Conservation (phyloP, 1,140 invertebrate genomes). For the Bacillus rossius region DNA sequence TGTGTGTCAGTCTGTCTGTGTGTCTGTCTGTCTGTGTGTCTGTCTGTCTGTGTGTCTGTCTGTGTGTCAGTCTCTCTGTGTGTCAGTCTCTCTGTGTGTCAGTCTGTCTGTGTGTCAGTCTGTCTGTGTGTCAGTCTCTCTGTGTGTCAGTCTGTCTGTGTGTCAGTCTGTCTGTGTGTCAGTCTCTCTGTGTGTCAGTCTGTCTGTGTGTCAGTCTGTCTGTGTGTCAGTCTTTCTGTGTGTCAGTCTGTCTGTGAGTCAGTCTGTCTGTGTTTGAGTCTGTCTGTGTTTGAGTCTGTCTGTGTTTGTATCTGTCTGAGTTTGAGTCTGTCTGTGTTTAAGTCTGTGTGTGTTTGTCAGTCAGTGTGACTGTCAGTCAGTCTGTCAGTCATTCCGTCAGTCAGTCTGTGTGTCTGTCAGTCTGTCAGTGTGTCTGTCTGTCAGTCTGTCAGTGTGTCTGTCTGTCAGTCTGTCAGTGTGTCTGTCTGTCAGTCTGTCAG, state of each 20-base stretch:
- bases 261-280: too few relatives aligned
- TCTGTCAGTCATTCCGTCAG: neutral
- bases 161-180: neutral
- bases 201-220: neutral
- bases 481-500: conserved; percentile 25
- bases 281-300: too few relatives aligned
- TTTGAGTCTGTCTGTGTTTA: too few relatives aligned
- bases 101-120: neutral
- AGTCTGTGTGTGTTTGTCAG: too few relatives aligned
- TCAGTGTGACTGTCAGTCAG: neutral
- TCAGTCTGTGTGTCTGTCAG: conserved; percentile 17
- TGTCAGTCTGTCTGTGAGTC: too few relatives aligned
- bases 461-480: conserved; percentile 26
- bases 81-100: conserved; percentile 13
- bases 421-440: conserved; percentile 24
- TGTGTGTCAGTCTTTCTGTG: too few relatives aligned
- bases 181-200: neutral
- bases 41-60: neutral
- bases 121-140: neutral
- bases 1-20: too few relatives aligned
- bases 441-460: conserved; percentile 24
- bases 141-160: neutral
- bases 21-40: neutral
- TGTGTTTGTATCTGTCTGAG: too few relatives aligned
- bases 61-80: neutral